Evolutionary conservation across 2,797 vertebrate genomes (phyloP).

Genomic region (Tadarida brasiliensis): DNA sequence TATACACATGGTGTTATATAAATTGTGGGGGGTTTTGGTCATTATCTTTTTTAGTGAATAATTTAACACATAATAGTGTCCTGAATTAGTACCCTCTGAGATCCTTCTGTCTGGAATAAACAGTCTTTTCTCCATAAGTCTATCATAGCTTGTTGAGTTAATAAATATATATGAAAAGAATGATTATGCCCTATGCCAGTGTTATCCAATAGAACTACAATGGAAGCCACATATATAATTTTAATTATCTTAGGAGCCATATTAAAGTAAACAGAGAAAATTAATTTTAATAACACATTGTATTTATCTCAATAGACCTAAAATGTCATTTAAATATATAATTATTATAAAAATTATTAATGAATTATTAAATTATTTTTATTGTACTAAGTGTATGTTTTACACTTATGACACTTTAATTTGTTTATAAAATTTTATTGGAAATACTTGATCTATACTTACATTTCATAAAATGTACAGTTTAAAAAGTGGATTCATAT

Average conservation of each 20-base stretch:
- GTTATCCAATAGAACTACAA: neutral
- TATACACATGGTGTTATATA: neutral
- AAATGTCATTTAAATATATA: neutral
- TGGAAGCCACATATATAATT: neutral
- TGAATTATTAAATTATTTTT: neutral
- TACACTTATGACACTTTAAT: neutral
- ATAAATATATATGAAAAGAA: neutral
- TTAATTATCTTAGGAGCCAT: neutral
- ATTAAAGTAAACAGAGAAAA: neutral
- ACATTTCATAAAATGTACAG: neutral
- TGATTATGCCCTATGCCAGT: neutral
- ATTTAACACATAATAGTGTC: neutral
- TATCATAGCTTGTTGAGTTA: neutral
- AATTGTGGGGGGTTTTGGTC: neutral
- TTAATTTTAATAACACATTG: neutral
- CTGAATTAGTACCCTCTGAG: neutral
- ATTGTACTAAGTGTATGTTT: neutral
- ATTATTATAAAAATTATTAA: neutral
- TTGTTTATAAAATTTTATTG: neutral
- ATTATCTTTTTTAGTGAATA: conserved; percentile 38
- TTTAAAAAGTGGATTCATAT: neutral
- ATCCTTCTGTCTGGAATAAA: neutral
- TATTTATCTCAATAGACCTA: neutral
- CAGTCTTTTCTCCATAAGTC: neutral
- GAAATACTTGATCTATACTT: neutral